A percentile compares a stretch with the other conserved stretches of the same genome.
phyloP scores from a whole-genome alignment of 2,797 vertebrate genomes.

The Zenarchopterus dispar region DNA sequence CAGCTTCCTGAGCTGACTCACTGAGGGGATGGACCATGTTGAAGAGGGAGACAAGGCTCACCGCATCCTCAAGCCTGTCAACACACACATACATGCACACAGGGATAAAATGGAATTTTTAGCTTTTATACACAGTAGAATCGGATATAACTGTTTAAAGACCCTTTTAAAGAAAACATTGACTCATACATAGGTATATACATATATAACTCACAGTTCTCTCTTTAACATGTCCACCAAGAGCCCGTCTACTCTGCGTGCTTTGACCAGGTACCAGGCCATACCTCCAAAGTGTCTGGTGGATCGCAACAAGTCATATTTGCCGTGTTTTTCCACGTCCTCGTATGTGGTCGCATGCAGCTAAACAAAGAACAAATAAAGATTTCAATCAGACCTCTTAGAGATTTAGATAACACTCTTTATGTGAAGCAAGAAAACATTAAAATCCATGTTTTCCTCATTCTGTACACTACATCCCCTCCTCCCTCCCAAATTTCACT shows the following conservation, averaged over 20 bases:
- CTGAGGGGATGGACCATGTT: constrained; percentile 89
- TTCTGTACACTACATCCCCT: no score
- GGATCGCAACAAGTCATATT: constrained; percentile 89
- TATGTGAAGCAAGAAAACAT: no score
- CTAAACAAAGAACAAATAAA: constrained; percentile 68
- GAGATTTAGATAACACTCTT: not conserved
- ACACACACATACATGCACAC: constrained; percentile 5
- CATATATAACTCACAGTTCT: constrained; percentile 85
- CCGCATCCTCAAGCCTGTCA: constrained; percentile 87
- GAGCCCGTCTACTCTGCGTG: constrained; percentile 88
- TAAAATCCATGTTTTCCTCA: no score
- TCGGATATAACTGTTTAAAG: not conserved
- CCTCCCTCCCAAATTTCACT: no score
- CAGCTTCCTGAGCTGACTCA: constrained; percentile 85
- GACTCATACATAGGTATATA: no score
- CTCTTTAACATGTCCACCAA: constrained; percentile 92
- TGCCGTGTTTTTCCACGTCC: constrained; percentile 87
- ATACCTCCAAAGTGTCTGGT: constrained; percentile 94
- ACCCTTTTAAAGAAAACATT: no score
- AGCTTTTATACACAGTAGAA: not conserved
- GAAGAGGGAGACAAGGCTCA: constrained; percentile 87
- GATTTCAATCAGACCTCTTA: not conserved
- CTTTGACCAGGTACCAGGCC: constrained; percentile 89
- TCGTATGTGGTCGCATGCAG: constrained; percentile 87
- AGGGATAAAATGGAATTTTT: not conserved